phyloP scores from a whole-genome alignment of 92 coral and sea anemone species.

The Porites rus region DNA sequence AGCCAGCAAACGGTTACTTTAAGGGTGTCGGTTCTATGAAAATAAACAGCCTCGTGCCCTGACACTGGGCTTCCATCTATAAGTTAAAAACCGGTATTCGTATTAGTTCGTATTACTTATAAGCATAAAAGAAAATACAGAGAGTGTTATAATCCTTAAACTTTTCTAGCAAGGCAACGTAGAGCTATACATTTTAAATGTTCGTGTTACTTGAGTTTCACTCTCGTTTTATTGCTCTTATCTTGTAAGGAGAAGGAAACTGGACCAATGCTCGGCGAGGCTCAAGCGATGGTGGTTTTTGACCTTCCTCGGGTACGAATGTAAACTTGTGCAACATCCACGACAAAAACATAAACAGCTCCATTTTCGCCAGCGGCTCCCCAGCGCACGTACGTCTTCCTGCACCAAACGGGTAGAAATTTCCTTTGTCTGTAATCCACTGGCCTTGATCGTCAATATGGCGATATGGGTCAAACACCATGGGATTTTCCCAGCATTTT shows the following conservation, averaged over 20 bases:
- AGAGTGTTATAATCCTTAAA: too few relatives aligned
- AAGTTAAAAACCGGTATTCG: too few relatives aligned
- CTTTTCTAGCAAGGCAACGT: too few relatives aligned
- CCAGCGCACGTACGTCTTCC: constrained; percentile 76
- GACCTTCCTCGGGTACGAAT: constrained; percentile 65
- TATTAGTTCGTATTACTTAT: too few relatives aligned
- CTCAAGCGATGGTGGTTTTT: constrained; percentile 36
- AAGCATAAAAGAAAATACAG: too few relatives aligned
- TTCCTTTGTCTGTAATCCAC: constrained; percentile 36
- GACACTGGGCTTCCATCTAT: too few relatives aligned
- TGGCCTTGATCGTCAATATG: constrained; percentile 59
- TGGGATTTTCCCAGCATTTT: constrained; percentile 28
- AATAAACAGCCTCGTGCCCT: too few relatives aligned
- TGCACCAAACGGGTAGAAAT: constrained; percentile 72
- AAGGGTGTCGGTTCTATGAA: too few relatives aligned
- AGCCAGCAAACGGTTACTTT: too few relatives aligned
- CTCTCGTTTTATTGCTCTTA: constrained; percentile 41
- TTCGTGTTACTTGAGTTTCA: too few relatives aligned
- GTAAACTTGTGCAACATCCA: constrained; percentile 68
- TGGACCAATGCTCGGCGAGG: constrained; percentile 35
- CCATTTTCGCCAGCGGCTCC: constrained; percentile 59
- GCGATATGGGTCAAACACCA: constrained; percentile 39
- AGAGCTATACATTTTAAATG: too few relatives aligned
- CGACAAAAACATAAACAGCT: constrained; percentile 61
- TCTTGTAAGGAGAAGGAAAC: constrained; percentile 57